Percentiles rank a stretch among this genome's conserved stretches.
These are phyloP conservation scores for Coryphaenoides rupestris DNA, from an alignment of 2,113 vertebrate species.

Conservation along the genomic window DNA sequence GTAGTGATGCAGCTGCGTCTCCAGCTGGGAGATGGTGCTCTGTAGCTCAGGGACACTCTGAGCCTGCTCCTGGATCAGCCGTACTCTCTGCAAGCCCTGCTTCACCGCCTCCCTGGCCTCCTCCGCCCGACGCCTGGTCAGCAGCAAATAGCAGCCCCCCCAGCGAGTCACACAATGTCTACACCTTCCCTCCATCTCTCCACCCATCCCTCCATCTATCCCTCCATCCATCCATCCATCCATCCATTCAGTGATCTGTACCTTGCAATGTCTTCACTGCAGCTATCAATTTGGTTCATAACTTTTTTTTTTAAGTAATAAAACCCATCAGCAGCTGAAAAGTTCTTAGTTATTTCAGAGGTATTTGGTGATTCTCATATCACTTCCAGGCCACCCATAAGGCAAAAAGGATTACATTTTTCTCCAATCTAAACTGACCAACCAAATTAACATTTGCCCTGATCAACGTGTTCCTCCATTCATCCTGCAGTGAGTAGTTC, in stretches of 20 bases:
- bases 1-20: conserved; percentile 56
- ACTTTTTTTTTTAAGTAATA: too few relatives aligned
- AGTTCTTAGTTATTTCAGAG: too few relatives aligned
- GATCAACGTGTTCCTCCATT: too few relatives aligned
- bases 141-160: neutral
- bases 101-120: conserved; percentile 69
- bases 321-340: too few relatives aligned
- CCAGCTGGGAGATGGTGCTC: conserved; percentile 57
- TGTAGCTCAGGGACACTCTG: conserved; percentile 59
- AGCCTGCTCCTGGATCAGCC: conserved; percentile 67
- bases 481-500: too few relatives aligned
- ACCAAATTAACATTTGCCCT: too few relatives aligned
- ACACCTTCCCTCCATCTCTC: neutral
- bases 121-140: conserved; percentile 63
- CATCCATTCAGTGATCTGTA: neutral
- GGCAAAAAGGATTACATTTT: too few relatives aligned
- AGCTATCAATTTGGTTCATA: too few relatives aligned
- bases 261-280: too few relatives aligned
- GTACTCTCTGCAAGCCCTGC: conserved; percentile 62
- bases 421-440: too few relatives aligned
- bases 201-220: neutral
- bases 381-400: too few relatives aligned
- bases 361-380: too few relatives aligned
- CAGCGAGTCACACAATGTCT: neutral
- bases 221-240: neutral